Evolutionary conservation across 2,888 invertebrate species (phyloP).

Genomic region (Drosophila tripunctata): DNA sequence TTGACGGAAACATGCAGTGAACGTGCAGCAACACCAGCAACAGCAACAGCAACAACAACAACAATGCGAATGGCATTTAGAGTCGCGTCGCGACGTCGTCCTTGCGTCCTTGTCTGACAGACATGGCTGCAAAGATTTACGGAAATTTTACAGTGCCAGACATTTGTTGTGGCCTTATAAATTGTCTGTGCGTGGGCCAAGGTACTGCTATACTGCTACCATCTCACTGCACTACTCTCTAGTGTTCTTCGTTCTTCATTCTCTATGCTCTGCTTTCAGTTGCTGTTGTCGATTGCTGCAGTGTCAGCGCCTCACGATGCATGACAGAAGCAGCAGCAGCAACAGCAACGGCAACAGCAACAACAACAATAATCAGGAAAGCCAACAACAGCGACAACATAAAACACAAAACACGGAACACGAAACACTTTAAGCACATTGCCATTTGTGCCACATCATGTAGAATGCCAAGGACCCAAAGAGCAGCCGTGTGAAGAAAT

Average conservation of each 20-base stretch:
- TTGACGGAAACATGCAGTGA: slow-evolving; percentile 76
- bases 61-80: slow-evolving; percentile 49
- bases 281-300: slow-evolving; percentile 69
- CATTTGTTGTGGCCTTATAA: slow-evolving; percentile 81
- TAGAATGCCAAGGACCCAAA: slow-evolving; percentile 58
- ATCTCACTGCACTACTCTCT: neutral
- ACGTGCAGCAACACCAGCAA: slow-evolving; percentile 39
- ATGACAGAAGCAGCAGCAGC: slow-evolving; percentile 42
- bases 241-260: neutral
- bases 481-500: slow-evolving; percentile 46
- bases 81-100: slow-evolving; percentile 59
- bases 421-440: slow-evolving; percentile 77
- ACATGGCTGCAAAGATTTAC: slow-evolving; percentile 73
- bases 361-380: slow-evolving; percentile 30
- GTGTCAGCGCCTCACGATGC: slow-evolving; percentile 62
- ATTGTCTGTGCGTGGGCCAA: slow-evolving; percentile 78
- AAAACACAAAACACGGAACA: slow-evolving; percentile 68
- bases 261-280: neutral
- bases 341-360: slow-evolving; percentile 19
- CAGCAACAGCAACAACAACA: slow-evolving; percentile 33
- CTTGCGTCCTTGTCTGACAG: slow-evolving; percentile 62
- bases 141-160: slow-evolving; percentile 76
- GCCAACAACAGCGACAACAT: slow-evolving; percentile 58
- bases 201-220: slow-evolving; percentile 56
- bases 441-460: slow-evolving; percentile 77